A percentile compares a stretch with the other conserved stretches of the same genome.
Conservation (phyloP, 2,888 invertebrate species). For the Drosophila rellima region DNA sequence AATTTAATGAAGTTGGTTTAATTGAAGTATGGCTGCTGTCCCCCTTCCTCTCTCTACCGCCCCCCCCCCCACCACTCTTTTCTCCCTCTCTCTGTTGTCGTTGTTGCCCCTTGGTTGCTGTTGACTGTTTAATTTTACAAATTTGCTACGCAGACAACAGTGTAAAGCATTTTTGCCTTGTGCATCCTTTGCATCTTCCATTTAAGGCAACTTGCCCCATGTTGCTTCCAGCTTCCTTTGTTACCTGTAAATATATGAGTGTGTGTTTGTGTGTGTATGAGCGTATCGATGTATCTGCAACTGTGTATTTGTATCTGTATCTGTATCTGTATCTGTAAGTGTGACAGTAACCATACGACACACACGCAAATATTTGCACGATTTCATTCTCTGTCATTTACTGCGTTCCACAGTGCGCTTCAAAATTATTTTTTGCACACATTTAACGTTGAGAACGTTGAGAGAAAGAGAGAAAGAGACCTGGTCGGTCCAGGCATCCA, state of each 20-base stretch:
- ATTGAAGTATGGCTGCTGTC: slow-evolving; percentile 78
- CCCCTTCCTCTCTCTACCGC: slow-evolving; percentile 25
- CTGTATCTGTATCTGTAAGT: slow-evolving; percentile 51
- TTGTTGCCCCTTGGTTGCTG: slow-evolving; percentile 46
- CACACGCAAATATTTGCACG: slow-evolving; percentile 85
- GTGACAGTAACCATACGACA: slow-evolving; percentile 83
- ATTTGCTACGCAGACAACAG: slow-evolving; percentile 78
- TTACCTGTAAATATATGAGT: slow-evolving; percentile 17
- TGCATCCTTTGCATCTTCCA: slow-evolving; percentile 59
- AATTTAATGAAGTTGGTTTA: slow-evolving; percentile 82
- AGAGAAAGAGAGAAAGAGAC: slow-evolving; percentile 23
- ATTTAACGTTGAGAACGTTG: slow-evolving; percentile 8
- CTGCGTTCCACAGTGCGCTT: slow-evolving; percentile 85
- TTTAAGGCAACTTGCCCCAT: slow-evolving; percentile 65
- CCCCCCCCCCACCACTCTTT: not conserved
- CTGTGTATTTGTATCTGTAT: slow-evolving; percentile 24
- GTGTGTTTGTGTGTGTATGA: slow-evolving; percentile 1
- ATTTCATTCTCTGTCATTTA: slow-evolving; percentile 85
- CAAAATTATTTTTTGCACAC: slow-evolving; percentile 76
- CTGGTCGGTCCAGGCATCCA: slow-evolving; percentile 73
- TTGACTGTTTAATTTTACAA: slow-evolving; percentile 82
- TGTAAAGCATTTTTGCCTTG: slow-evolving; percentile 61
- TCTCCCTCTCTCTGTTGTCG: slow-evolving; percentile 34
- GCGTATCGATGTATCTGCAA: slow-evolving; percentile 4
- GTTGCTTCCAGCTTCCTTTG: slow-evolving; percentile 16